Evolutionary conservation across 2,888 invertebrate species (phyloP).

Genomic region (Brachylomia viminalis): DNA sequence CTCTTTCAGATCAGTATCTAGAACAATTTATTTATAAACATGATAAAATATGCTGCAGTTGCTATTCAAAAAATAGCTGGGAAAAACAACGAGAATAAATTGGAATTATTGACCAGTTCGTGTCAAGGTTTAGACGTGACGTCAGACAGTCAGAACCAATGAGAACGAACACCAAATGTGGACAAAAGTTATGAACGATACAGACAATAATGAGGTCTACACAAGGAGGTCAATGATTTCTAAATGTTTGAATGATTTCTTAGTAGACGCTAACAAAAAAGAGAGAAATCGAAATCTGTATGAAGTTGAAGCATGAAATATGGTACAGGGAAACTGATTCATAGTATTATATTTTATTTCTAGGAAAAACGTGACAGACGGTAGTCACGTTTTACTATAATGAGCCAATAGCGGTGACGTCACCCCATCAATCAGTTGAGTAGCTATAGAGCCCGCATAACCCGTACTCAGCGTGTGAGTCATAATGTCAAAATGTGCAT

Average conservation of each 20-base stretch:
- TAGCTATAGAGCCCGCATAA: conserved; percentile 62
- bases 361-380: conserved; percentile 64
- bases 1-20: conserved; percentile 54
- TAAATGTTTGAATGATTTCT: conserved; percentile 21
- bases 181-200: conserved; percentile 38
- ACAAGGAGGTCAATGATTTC: conserved; percentile 50
- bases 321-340: conserved; percentile 55
- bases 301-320: conserved; percentile 12
- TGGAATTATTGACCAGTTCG: conserved; percentile 50
- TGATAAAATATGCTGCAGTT: conserved; percentile 45
- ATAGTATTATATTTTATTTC: conserved; percentile 59
- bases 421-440: conserved; percentile 65
- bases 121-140: conserved; percentile 64
- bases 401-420: conserved; percentile 69
- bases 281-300: conserved; percentile 13
- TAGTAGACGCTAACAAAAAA: conserved; percentile 19
- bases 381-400: conserved; percentile 63
- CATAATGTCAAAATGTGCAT: conserved; percentile 65
- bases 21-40: conserved; percentile 60
- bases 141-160: conserved; percentile 37
- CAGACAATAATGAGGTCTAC: conserved; percentile 31
- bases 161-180: conserved; percentile 50
- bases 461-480: conserved; percentile 59
- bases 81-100: conserved; percentile 46
- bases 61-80: conserved; percentile 50